Base-by-base conservation (phyloP, 1,140 invertebrate species). In the Drosophila obscura region DNA sequence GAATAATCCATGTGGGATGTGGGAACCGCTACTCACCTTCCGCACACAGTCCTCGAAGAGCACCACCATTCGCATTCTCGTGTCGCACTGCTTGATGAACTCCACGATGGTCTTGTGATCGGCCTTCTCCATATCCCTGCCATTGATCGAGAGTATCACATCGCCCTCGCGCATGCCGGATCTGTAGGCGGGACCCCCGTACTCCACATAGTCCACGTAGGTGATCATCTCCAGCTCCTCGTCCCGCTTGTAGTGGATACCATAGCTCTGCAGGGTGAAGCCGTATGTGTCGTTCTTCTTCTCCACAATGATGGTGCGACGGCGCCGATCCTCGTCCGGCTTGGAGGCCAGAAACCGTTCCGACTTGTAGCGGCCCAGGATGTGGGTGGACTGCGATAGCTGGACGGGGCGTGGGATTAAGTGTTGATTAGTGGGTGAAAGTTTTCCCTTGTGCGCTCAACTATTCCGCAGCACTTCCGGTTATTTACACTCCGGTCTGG, bases 131-230 rank as follows among this genome's bases (percentile, higher is more conserved):
- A 99, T 97, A 85, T 97, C 96, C 31, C 95, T 95, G 2, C 98
- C 97, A 92, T 99, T 98, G 73, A 99, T 98, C 11, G 97, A 97
- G 13, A 99, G 92, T 73, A 99, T 98, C 1, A 99, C 97, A 92
- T 98, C 98, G 44, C 97, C 97, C 92, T 97, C 96, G 1, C 97
- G 94, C 96, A 99, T 98, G 0, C 98, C 97, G 0, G 97, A 96
- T 66, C 95, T 94, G 71, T 96, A 97, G 0, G 97, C 97, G 5
- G 97, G 96, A 0, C 97, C 97, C 61, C 97, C 96, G 61, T 96
- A 95, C 77, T 98, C 97, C n/a, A 99, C 97, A 85, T 97, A 98
- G 91, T 99, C 97, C 24, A 99, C 97, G 84, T 98, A 99, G 0
- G 97, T 98, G 22, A 98, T 97, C 93, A 98, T 97, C 92, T 98